Percentiles rank a stretch among this genome's conserved stretches.
Evolutionary conservation across 2,797 vertebrate genomes (phyloP).

Genomic region (Rhynchotus rufescens): DNA sequence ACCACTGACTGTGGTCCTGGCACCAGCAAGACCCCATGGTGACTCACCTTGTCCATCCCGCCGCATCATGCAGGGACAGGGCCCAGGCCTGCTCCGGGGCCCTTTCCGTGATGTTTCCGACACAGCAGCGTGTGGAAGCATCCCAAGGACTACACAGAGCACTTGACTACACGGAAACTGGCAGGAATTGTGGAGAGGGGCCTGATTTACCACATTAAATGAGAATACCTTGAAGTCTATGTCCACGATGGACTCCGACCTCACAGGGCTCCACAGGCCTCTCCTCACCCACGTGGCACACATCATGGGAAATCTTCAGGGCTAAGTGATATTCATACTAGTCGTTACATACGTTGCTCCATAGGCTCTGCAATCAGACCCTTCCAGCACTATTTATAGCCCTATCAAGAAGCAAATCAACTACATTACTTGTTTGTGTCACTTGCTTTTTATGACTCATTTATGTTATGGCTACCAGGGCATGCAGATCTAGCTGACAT

Average conservation of each 20-base stretch:
- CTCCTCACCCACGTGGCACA: not conserved
- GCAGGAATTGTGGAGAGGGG: not conserved
- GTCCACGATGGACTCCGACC: not conserved
- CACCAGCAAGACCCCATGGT: not conserved
- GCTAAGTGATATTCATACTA: not conserved
- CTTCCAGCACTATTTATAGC: not conserved
- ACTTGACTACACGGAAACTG: not conserved
- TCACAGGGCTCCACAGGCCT: not conserved
- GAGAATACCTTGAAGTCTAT: not conserved
- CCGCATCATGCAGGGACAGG: not conserved
- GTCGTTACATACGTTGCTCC: not conserved
- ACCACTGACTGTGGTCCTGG: not conserved
- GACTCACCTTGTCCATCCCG: not conserved
- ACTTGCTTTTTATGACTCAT: constrained; percentile 36
- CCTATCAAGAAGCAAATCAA: constrained; percentile 21
- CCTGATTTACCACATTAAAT: not conserved
- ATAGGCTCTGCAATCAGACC: not conserved
- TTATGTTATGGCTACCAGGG: constrained; percentile 1
- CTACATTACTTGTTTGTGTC: not conserved
- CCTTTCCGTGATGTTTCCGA: not conserved
- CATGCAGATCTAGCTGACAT: not conserved
- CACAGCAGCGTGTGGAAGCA: not conserved
- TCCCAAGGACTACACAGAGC: not conserved
- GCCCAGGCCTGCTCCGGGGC: not conserved
- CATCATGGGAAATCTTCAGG: not conserved